Base-by-base conservation (phyloP, 2,113 vertebrate genomes). In the Tragelaphus strepsiceros region DNA sequence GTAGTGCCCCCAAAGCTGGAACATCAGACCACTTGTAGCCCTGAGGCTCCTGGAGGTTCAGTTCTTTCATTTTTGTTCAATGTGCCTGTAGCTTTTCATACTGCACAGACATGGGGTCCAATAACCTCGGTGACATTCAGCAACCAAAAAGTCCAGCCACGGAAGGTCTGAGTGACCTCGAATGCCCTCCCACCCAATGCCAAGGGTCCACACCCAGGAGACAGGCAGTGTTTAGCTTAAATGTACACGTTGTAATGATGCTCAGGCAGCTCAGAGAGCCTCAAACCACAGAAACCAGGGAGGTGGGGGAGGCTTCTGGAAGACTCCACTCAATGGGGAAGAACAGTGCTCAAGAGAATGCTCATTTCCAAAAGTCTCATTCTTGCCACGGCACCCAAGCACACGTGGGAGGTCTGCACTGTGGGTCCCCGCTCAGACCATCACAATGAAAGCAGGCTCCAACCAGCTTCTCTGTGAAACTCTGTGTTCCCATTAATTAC, bases 161-260 rank as follows among this genome's bases (percentile, higher is more conserved):
- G 3, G 39, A 32, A 74, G 46, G 51, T 53, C 78, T 2, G 0
- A 0, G 21, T 19, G n/a, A 67, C 83, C 26, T 26, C 0, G 0
- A 32, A 12, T 1, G 17, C 10, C 71, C 11, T 56, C 39, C 56
- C 54, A 43, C 28, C 26, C 19, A 22, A 61, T 30, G 1, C 2
- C 8, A n/a, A n/a, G 14, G 11, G 21, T 2, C 62, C 15, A 21
- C 15, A 6, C 11, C 16, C 24, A 0, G 35, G 17, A 71, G 51
- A 4, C 0, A 2, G 24, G 46, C 17, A 2, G n/a, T 5, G 7
- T 39, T 51, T 2, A 6, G 19, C 4, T 21, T 54, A 12, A 24
- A 30, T 0, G 4, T 1, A 2, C 16, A 30, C 0, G 0, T 2
- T 28, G 2, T 1, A 1, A 4, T 22, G 12, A 56, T 17, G 10